Evolutionary conservation across 2,888 invertebrate genomes (phyloP).

Genomic region (Eutolmus rufibarbis): DNA sequence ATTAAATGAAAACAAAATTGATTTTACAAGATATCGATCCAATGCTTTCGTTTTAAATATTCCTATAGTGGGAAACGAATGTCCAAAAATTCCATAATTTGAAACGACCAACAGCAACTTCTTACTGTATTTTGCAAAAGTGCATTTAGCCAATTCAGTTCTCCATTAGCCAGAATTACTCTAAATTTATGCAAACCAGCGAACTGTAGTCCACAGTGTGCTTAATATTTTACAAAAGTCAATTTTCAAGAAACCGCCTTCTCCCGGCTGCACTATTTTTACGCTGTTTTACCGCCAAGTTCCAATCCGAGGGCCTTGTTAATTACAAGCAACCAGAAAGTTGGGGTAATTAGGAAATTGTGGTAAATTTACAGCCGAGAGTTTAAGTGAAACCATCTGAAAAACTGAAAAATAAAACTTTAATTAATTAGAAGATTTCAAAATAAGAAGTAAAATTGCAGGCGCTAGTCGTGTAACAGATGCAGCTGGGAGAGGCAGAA

Average conservation of each 20-base stretch:
- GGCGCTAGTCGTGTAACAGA: background rate
- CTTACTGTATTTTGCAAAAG: background rate
- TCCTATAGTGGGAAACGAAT: no score
- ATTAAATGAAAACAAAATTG: background rate
- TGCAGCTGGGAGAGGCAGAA: background rate
- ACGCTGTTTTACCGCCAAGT: background rate
- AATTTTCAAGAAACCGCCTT: background rate
- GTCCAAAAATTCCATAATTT: background rate
- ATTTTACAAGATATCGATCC: background rate
- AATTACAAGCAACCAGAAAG: background rate
- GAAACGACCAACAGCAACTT: no score
- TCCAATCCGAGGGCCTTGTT: background rate
- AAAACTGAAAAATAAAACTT: conserved; percentile 12
- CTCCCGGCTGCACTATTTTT: background rate
- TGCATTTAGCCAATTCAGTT: background rate
- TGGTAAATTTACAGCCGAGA: background rate
- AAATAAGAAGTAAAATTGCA: background rate
- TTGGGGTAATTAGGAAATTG: conserved; percentile 12
- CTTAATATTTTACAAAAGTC: background rate
- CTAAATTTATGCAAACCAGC: background rate
- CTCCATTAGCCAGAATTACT: background rate
- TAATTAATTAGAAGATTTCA: background rate
- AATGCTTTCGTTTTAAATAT: background rate
- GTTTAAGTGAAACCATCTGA: background rate
- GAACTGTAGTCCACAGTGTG: background rate